Conservation (phyloP, 2,113 vertebrate genomes). For the Murina feae region DNA sequence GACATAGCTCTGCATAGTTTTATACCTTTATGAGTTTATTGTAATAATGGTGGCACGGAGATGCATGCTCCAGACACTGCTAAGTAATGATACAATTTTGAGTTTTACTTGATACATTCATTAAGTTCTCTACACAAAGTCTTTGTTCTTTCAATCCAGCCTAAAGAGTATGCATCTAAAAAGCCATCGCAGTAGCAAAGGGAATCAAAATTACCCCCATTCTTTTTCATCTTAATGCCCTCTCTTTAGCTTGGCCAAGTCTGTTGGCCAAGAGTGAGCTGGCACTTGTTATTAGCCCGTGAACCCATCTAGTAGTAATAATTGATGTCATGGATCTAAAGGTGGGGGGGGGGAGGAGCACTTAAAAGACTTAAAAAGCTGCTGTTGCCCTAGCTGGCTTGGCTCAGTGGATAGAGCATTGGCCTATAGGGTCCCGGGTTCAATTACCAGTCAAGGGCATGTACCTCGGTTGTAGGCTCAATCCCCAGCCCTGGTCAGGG, state of each 20-base stretch:
- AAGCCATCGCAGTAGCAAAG: background rate
- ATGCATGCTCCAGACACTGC: background rate
- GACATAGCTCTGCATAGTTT: conserved; percentile 49
- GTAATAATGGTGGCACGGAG: conserved; percentile 33
- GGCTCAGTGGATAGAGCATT: too few relatives aligned
- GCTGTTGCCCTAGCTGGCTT: background rate
- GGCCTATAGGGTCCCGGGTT: too few relatives aligned
- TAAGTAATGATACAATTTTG: conserved; percentile 50
- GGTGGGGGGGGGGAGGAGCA: too few relatives aligned
- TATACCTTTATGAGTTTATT: conserved; percentile 47
- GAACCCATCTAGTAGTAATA: background rate
- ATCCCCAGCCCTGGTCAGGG: too few relatives aligned
- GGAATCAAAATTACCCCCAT: background rate
- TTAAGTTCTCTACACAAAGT: conserved; percentile 21
- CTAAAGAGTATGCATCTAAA: background rate
- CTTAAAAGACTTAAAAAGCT: background rate
- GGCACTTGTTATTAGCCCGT: background rate
- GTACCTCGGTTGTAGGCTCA: too few relatives aligned
- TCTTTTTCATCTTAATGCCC: background rate
- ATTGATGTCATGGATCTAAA: background rate
- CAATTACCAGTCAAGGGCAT: too few relatives aligned
- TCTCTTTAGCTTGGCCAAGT: background rate
- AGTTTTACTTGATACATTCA: conserved; percentile 36
- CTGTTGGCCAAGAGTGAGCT: background rate
- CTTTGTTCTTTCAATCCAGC: conserved; percentile 3